Evolutionary conservation across 2,797 vertebrate genomes (phyloP).

Genomic region (Apogon talboti): DNA sequence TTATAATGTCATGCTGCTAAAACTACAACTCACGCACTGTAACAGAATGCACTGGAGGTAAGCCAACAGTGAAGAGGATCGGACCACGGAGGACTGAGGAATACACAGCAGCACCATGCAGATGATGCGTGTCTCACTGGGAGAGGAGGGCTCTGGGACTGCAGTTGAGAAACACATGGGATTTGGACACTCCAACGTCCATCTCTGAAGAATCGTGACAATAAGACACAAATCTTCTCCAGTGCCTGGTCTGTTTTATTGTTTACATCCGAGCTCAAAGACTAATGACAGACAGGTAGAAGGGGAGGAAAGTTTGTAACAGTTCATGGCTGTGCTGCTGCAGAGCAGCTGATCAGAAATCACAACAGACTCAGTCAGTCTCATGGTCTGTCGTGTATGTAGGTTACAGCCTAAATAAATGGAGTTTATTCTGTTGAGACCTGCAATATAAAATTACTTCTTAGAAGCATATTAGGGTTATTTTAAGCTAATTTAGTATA

Average conservation of each 20-base stretch:
- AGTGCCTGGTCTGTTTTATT: constrained; percentile 27
- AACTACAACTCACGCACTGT: constrained; percentile 7
- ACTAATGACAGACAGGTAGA: constrained; percentile 56
- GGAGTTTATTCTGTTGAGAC: not conserved
- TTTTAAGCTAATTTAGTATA: not conserved
- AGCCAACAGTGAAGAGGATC: constrained; percentile 29
- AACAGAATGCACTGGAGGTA: constrained; percentile 45
- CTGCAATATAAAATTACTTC: not conserved
- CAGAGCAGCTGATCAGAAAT: constrained; percentile 7
- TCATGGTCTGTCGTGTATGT: not conserved
- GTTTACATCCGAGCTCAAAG: constrained; percentile 40
- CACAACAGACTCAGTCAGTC: not conserved
- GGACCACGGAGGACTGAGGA: constrained; percentile 21
- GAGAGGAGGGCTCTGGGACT: constrained; percentile 72
- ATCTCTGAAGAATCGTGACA: constrained; percentile 64
- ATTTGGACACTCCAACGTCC: constrained; percentile 76
- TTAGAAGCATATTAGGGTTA: not conserved
- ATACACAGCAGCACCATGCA: constrained; percentile 68
- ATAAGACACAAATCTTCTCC: constrained; percentile 59
- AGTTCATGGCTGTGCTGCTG: not conserved
- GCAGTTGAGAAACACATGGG: constrained; percentile 76
- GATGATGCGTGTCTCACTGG: constrained; percentile 73
- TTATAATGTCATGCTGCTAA: constrained; percentile 12
- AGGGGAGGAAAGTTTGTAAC: constrained; percentile 35
- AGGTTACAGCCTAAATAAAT: not conserved